Conservation (phyloP, 2,888 invertebrate genomes). For the Rhagonycha lutea region DNA sequence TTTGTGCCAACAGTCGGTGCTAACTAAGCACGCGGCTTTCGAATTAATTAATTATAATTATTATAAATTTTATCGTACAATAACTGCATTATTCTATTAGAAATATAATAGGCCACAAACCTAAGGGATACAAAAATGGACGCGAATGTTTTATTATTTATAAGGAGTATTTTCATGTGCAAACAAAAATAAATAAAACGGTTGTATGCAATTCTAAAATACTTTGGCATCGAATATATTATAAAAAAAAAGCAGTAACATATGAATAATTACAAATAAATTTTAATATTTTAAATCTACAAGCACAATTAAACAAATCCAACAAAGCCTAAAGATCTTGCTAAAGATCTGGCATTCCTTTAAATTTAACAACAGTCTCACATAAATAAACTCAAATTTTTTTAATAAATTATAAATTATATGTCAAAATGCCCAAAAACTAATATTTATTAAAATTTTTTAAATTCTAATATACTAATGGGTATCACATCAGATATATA, state of each 20-base stretch:
- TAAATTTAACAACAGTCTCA: conserved; percentile 15
- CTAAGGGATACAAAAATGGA: conserved; percentile 30
- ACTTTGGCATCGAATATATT: conserved; percentile 27
- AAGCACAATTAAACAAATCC: conserved; percentile 23
- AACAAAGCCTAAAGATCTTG: conserved; percentile 23
- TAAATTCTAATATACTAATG: conserved; percentile 35
- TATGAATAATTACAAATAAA: conserved; percentile 15
- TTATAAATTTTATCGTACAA: conserved; percentile 24
- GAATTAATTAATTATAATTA: conserved; percentile 18
- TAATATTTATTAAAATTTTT: conserved; percentile 4
- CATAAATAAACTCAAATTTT: conserved; percentile 4
- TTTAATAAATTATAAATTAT: not conserved
- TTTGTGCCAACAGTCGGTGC: conserved; percentile 20
- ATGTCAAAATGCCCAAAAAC: not conserved
- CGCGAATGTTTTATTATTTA: conserved; percentile 20
- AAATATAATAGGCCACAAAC: conserved; percentile 26
- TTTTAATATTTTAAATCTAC: conserved; percentile 9
- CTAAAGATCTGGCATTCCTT: conserved; percentile 14
- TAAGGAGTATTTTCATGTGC: not conserved
- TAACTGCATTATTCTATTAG: conserved; percentile 23
- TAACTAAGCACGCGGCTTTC: conserved; percentile 13
- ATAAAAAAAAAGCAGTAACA: conserved; percentile 12
- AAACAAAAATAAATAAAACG: not conserved
- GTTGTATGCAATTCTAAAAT: conserved; percentile 14
- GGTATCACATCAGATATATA: conserved; percentile 51